These are phyloP conservation scores for Zonitis immaculata DNA, from an alignment of 2,888 invertebrate genomes.

Conservation along the genomic window DNA sequence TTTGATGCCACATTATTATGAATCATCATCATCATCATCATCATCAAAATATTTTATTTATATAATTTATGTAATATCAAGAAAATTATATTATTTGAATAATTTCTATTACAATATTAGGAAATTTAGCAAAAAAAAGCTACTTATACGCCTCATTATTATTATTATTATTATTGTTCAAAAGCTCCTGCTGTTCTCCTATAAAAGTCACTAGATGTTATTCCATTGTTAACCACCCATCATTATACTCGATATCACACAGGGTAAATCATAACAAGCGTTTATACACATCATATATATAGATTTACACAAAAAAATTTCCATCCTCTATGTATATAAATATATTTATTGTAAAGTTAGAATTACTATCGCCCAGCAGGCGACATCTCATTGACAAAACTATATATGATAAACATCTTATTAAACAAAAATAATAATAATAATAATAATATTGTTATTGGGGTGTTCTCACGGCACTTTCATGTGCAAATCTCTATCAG, in stretches of 20 bases:
- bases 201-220: constrained; percentile 11
- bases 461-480: constrained; percentile 20
- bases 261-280: constrained; percentile 21
- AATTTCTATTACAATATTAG: background rate
- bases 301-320: constrained; percentile 1
- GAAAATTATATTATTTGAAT: background rate
- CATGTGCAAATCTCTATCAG: constrained; percentile 6
- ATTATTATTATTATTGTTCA: constrained; percentile 9
- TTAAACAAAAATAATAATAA: constrained; percentile 3
- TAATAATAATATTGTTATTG: constrained; percentile 1
- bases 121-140: background rate
- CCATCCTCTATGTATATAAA: too few species aligned
- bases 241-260: constrained; percentile 19
- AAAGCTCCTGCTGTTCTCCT: constrained; percentile 7
- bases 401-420: constrained; percentile 18
- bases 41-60: constrained; percentile 9
- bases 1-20: constrained; percentile 27
- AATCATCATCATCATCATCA: too few species aligned
- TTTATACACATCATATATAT: too few species aligned
- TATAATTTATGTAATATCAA: too few species aligned
- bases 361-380: constrained; percentile 16
- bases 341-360: constrained; percentile 12
- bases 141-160: too few species aligned
- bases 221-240: constrained; percentile 13
- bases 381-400: constrained; percentile 9